Base-by-base conservation (phyloP, 2,797 vertebrate species). In the Saxicola maurus region DNA sequence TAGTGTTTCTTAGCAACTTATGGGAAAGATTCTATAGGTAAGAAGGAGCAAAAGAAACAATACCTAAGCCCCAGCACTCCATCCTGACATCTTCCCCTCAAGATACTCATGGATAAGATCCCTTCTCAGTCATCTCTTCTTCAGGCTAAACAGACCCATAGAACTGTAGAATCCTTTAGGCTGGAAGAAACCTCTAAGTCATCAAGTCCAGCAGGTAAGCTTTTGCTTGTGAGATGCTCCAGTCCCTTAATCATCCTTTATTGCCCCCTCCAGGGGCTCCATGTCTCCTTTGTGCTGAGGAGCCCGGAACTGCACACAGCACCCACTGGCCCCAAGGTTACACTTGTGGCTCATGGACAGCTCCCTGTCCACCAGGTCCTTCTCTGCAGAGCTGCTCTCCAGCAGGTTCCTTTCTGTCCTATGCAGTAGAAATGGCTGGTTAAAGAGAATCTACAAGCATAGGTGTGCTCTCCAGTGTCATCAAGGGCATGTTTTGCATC, bases 191-290 rank as follows among this genome's bases (percentile, higher is more conserved):
- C 4, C 3, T 62, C 10, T 28, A 19, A 11, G 10, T 56, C 15
- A 55, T n/a, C 23, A 56, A 56, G 15, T 28, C 15, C 27, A 49
- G 5, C 10, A 1, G 0, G 48, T 31, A 37, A 15, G 5, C 9
- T 28, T 57, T 62, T 37, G 7, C 18, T 25, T 5, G 3, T 31
- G 37, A 57, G 19, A 11, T 71, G 9, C 7, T 43, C 19, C 59
- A 45, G 21, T 38, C 19, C 9, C 13, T 43, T 31, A 35, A 43
- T 42, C 15, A 24, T 17, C 9, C 19, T 43, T 43, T 38, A 18
- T 30, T 64, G n/a, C 7, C 27, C 3, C 8, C 9, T 24, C 28
- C 23, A 37, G 65, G 16, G 33, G 7, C 43, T n/a, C 13, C n/a
- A 13, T 42, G 25, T 43, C 11, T 55, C 33, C 31, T 31, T 49